Evolutionary conservation across 1,140 invertebrate genomes (phyloP).

Genomic region (Drosophila bocqueti): DNA sequence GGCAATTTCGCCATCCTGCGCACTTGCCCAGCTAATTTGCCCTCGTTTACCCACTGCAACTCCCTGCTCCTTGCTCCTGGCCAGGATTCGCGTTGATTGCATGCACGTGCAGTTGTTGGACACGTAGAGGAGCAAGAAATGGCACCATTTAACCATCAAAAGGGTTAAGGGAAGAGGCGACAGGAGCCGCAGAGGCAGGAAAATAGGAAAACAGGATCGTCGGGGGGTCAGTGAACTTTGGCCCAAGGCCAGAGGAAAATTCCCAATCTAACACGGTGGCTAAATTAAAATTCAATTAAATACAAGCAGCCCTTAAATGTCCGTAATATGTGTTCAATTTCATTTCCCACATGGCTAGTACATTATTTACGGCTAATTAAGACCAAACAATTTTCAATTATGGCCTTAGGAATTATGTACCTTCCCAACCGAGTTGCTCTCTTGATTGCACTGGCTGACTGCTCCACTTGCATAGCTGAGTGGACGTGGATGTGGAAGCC

Average conservation of each 20-base stretch:
- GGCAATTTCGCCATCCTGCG: slow-evolving; percentile 69
- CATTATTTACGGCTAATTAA: not conserved
- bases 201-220: not conserved
- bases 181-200: not conserved
- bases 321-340: not conserved
- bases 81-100: slow-evolving; percentile 58
- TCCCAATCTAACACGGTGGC: not conserved
- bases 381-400: not conserved
- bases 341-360: not conserved
- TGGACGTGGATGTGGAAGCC: not conserved
- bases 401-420: not conserved
- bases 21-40: slow-evolving; percentile 71
- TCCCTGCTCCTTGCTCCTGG: not conserved
- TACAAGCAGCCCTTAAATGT: not conserved
- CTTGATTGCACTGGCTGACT: slow-evolving; percentile 13
- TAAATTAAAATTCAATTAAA: not conserved
- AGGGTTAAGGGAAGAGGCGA: not conserved
- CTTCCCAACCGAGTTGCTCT: not conserved
- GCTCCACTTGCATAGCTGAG: slow-evolving; percentile 20
- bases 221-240: not conserved
- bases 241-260: not conserved
- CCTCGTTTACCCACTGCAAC: slow-evolving; percentile 29
- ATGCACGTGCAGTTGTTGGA: slow-evolving; percentile 60
- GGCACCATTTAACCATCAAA: not conserved
- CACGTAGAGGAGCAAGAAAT: slow-evolving; percentile 15